Evolutionary conservation across 2,113 vertebrate species (phyloP), one percentile per base, ranked within the genome.

Genomic region (Thomomys bottae): DNA sequence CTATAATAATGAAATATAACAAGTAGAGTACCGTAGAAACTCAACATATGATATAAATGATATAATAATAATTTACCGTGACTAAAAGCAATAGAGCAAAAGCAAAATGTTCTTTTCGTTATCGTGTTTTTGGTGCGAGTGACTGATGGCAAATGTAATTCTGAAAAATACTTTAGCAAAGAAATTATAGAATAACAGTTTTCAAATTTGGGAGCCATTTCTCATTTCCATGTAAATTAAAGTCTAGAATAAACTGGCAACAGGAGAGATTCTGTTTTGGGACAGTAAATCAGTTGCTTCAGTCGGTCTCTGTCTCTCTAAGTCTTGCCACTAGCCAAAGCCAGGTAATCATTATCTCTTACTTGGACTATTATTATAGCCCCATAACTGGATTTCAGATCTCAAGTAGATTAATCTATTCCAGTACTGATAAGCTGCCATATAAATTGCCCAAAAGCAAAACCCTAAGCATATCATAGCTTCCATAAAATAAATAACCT

Each of bases 161-260:
- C 54, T 45, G 45, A 83, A 93, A 92, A 40, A 87, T 83, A 59
- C 1, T 79, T 84, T 70, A 90, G 64, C 72, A 87, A 30, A 93
- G 84, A 94, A 87, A 88, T 89, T 94, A 86, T 57, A 90, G 66
- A 18, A 54, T 42, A 87, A 79, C 94, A 88, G 88, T 90, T 94
- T 93, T 91, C 77, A 92, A 88, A 94, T 96, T n/a, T 86, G 54
- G 85, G n/a, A 79, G n/a, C 28, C 23, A 88, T 86, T 95, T 94
- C 63, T 63, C 77, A 92, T 90, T 94, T 95, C 63, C 28, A 87
- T 88, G 40, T 88, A 94, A 88, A 95, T 90, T 80, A 93, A 93
- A 95, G 75, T 3, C 77, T 88, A 90, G 67, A 32, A 90, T 79
- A 92, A 90, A 80, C 12, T 86, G 67, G 87, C 70, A 90, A 88